Evolutionary conservation across 2,797 vertebrate species (phyloP).

Genomic region (Danio kyathit): DNA sequence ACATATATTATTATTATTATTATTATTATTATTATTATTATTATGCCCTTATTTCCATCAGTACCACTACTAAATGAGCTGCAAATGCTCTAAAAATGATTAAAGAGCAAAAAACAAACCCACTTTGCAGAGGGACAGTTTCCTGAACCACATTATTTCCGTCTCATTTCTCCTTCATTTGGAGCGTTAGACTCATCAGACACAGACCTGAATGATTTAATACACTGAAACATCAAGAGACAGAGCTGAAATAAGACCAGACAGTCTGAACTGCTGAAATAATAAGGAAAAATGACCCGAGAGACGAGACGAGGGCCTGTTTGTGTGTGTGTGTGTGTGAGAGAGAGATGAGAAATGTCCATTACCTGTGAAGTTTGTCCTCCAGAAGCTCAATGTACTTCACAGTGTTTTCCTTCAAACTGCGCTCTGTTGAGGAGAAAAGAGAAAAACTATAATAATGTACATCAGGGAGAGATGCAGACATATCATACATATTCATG

Average conservation of each 20-base stretch:
- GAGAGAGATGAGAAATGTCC: neutral
- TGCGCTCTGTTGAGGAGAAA: constrained; percentile 69
- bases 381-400: constrained; percentile 78
- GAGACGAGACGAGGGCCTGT: neutral
- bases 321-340: neutral
- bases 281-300: neutral
- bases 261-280: neutral
- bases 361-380: constrained; percentile 78
- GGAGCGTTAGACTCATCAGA: neutral
- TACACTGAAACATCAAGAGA: constrained; percentile 31
- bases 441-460: constrained; percentile 36
- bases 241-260: neutral
- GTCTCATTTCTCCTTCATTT: neutral
- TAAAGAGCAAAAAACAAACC: too few relatives aligned
- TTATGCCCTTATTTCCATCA: too few relatives aligned
- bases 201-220: constrained; percentile 19
- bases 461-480: neutral
- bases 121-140: too few relatives aligned
- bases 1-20: too few relatives aligned
- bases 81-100: too few relatives aligned
- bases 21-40: too few relatives aligned
- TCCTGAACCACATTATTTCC: too few relatives aligned
- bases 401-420: constrained; percentile 71
- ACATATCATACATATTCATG: neutral
- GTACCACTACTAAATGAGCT: too few relatives aligned